These are phyloP conservation scores for Gadopsis bispinosus DNA, from an alignment of 2,797 vertebrate species.

Conservation along the genomic window DNA sequence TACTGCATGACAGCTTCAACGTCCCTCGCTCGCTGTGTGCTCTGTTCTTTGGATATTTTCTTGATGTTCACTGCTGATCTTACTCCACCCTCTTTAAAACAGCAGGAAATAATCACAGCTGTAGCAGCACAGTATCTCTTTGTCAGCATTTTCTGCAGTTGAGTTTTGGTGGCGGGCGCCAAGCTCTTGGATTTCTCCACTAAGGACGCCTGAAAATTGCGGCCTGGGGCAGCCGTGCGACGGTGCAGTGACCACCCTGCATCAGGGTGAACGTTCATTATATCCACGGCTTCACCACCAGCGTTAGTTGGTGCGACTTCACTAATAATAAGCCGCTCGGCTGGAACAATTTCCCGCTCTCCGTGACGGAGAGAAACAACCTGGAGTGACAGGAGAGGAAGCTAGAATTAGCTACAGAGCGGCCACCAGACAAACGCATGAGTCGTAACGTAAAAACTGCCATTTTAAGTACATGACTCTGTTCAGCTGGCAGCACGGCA, in stretches of 20 bases:
- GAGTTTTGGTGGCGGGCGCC: slow-evolving; percentile 12
- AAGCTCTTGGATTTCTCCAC: slow-evolving; percentile 37
- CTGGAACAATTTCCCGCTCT: slow-evolving; percentile 15
- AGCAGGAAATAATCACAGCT: slow-evolving; percentile 14
- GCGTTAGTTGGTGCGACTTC: neutral
- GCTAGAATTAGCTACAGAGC: slow-evolving; percentile 23
- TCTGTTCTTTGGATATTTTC: slow-evolving; percentile 1
- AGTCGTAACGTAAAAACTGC: slow-evolving; percentile 22
- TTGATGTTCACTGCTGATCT: slow-evolving; percentile 13
- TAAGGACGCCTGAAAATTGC: slow-evolving; percentile 38
- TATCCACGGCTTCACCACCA: neutral
- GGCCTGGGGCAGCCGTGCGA: slow-evolving; percentile 16
- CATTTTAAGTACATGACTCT: slow-evolving; percentile 6
- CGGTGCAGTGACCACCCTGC: slow-evolving; percentile 40
- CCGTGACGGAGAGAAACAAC: slow-evolving; percentile 16
- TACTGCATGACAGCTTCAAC: slow-evolving; percentile 6
- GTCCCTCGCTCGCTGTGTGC: neutral
- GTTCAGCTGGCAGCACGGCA: neutral
- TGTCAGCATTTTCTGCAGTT: slow-evolving; percentile 42
- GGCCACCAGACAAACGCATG: slow-evolving; percentile 14
- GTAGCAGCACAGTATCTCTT: slow-evolving; percentile 13
- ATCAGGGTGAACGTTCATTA: slow-evolving; percentile 14
- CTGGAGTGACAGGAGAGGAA: slow-evolving; percentile 46
- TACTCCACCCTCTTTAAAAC: neutral
- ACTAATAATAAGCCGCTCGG: neutral